Evolutionary conservation across 1,140 invertebrate species (phyloP).

Genomic region (Geopemphigus sp.): DNA sequence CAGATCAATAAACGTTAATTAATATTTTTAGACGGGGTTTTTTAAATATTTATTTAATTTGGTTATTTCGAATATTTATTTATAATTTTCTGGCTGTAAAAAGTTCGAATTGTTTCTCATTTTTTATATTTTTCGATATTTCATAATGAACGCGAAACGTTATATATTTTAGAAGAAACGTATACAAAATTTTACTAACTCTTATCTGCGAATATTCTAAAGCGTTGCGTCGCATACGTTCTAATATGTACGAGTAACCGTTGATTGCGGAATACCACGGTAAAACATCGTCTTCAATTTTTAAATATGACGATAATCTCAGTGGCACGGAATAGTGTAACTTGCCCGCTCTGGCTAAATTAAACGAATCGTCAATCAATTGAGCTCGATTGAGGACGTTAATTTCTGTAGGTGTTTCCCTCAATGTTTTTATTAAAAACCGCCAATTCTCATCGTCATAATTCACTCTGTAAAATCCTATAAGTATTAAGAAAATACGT

Average conservation of each 20-base stretch:
- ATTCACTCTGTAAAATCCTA: conserved; percentile 66
- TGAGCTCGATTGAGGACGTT: conserved; percentile 64
- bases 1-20: too few relatives aligned
- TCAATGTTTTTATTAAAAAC: conserved; percentile 58
- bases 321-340: conserved; percentile 65
- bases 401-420: conserved; percentile 56
- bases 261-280: conserved; percentile 61
- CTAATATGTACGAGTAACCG: conserved; percentile 14
- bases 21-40: too few relatives aligned
- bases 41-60: too few relatives aligned
- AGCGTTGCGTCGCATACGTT: conserved; percentile 9
- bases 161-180: too few relatives aligned
- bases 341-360: conserved; percentile 59
- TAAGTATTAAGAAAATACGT: background rate
- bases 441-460: conserved; percentile 66
- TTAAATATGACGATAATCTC: conserved; percentile 64
- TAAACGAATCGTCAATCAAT: conserved; percentile 62
- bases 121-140: too few relatives aligned
- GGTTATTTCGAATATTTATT: too few relatives aligned
- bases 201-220: background rate
- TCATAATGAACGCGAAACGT: too few relatives aligned
- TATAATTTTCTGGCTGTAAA: too few relatives aligned
- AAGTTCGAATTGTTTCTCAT: too few relatives aligned
- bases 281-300: conserved; percentile 59
- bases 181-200: too few relatives aligned